phyloP scores from a whole-genome alignment of 2,113 vertebrate genomes.

The Trichechus manatus region DNA sequence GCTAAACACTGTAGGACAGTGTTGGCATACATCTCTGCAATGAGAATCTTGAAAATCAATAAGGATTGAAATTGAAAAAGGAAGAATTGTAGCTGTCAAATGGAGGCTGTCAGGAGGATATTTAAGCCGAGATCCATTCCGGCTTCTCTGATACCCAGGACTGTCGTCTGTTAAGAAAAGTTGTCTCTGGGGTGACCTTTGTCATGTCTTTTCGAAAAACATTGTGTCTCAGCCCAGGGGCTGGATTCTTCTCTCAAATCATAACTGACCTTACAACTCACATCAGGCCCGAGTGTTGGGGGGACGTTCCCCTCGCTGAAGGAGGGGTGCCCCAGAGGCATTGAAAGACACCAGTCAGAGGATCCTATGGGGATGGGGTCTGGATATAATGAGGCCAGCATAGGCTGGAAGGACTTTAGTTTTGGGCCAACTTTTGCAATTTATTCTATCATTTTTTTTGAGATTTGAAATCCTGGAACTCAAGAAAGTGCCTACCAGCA shows the following conservation, averaged over 20 bases:
- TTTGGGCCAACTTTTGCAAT: not conserved
- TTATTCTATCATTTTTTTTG: not conserved
- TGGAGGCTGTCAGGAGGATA: not conserved
- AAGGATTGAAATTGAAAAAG: constrained; percentile 87
- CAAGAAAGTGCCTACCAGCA: not conserved
- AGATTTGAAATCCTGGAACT: not conserved
- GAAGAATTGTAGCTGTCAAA: constrained; percentile 83
- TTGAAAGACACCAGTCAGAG: not conserved
- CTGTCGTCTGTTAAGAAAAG: constrained; percentile 64
- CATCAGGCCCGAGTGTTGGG: not conserved
- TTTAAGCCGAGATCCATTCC: constrained; percentile 23
- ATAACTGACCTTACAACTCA: constrained; percentile 37
- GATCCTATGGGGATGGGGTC: not conserved
- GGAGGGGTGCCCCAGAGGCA: not conserved
- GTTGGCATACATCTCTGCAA: constrained; percentile 87
- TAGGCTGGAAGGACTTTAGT: not conserved
- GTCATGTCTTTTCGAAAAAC: constrained; percentile 64
- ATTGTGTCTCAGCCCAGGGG: not conserved
- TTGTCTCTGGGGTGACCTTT: constrained; percentile 71
- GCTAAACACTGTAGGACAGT: constrained; percentile 84
- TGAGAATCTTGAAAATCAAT: constrained; percentile 88
- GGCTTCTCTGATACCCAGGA: not conserved
- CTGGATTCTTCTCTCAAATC: constrained; percentile 35
- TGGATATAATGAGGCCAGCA: not conserved
- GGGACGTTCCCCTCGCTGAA: not conserved